Percentiles rank a stretch among this genome's conserved stretches.
phyloP scores from a whole-genome alignment of 1,140 invertebrate genomes.

The Tetramorium simillimum region DNA sequence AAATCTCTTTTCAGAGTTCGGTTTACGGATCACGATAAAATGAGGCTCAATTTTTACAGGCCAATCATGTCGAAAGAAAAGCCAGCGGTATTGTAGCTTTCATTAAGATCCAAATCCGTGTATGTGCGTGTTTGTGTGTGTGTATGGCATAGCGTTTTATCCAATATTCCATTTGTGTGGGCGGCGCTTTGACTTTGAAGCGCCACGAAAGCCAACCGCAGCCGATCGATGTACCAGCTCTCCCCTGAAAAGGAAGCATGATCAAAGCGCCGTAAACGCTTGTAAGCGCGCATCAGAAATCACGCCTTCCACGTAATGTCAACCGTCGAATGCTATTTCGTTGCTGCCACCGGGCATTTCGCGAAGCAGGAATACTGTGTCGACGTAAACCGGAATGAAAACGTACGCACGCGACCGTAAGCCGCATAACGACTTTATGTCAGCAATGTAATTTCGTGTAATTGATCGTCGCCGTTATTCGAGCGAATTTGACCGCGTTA shows the following conservation, averaged over 20 bases:
- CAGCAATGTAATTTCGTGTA: background rate
- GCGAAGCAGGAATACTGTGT: background rate
- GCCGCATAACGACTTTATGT: constrained; percentile 25
- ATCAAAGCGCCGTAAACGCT: constrained; percentile 55
- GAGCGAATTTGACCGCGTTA: background rate
- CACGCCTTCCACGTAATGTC: constrained; percentile 57
- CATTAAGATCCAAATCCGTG: constrained; percentile 19
- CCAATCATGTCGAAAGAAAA: background rate
- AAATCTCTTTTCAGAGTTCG: constrained; percentile 11
- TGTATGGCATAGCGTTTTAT: constrained; percentile 20
- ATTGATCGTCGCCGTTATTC: constrained; percentile 17
- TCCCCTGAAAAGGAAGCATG: constrained; percentile 41
- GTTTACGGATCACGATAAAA: constrained; percentile 12
- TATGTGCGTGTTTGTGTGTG: too few species aligned
- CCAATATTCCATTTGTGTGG: constrained; percentile 57
- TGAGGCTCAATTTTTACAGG: constrained; percentile 21
- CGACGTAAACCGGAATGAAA: constrained; percentile 22
- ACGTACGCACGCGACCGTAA: background rate
- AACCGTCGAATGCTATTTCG: constrained; percentile 51
- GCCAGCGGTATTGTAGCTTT: constrained; percentile 20
- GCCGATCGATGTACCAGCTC: constrained; percentile 42
- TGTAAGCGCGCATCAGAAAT: constrained; percentile 60
- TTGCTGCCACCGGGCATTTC: constrained; percentile 18
- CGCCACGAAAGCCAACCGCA: constrained; percentile 51
- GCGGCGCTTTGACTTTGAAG: constrained; percentile 51